Base-by-base conservation (phyloP, 2,888 invertebrate genomes). In the Altica lythri region DNA sequence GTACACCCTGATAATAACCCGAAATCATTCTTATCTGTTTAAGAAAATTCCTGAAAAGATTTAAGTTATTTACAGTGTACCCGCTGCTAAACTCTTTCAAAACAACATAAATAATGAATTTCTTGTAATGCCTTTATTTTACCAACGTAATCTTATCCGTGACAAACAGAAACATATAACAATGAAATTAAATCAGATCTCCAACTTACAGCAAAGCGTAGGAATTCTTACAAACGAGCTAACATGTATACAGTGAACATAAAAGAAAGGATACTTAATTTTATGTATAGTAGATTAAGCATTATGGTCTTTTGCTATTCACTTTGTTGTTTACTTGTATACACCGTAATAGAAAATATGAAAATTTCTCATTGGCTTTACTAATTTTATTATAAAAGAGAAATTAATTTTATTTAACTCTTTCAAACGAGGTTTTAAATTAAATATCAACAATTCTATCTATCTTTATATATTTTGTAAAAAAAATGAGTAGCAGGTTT, bases 201-300 rank as follows among this genome's bases (percentile, higher is more conserved):
- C 25, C 17, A 29, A 44, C 22, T 38, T 35, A 5, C 9, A 38
- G 17, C 35, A 43, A 25, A 27, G 68, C 68, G 68, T 67, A 69
- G 69, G 69, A 66, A 68, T 64, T 38, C 47, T 66, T 34, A 55
- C 55, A 55, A 51, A 55, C 68, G 63, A 68, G 67, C 59, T 59
- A 68, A 65, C 66, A 60, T 68, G 66, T 68, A 68, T 66, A 66
- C 67, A 62, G 63, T 66, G 63, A 60, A 67, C 61, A 63, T 62
- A 63, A 65, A 66, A 65, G 60, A 66, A 68, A 65, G 68, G 63
- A 66, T 63, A 61, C 67, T 66, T 68, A 69, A 66, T 65, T 62
- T 68, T 66, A 61, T 65, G 60, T 65, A 67, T 67, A 58, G 64
- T 49, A 63, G 61, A 67, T 68, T 65, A 62, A 60, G 62, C 66